Evolutionary conservation across 2,797 vertebrate species (phyloP).

Genomic region (Rhynchotus rufescens): DNA sequence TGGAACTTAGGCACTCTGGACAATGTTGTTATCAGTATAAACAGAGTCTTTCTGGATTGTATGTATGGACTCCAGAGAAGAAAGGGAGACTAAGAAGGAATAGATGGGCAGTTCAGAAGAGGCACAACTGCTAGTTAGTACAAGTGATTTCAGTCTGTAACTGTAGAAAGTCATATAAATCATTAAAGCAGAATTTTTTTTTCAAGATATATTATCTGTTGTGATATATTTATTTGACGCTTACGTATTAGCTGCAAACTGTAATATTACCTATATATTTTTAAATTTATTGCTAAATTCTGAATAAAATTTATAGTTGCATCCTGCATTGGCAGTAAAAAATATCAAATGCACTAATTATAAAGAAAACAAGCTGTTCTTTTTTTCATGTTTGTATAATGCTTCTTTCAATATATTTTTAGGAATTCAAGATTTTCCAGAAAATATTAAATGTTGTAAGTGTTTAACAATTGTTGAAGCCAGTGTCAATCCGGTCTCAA

Average conservation of each 20-base stretch:
- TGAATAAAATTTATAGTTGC: background rate
- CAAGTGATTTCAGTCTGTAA: background rate
- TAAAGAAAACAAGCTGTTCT: background rate
- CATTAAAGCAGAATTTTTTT: background rate
- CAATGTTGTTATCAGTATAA: rapidly evolving
- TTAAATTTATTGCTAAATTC: background rate
- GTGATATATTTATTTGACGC: background rate
- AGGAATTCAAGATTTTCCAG: constrained; percentile 99
- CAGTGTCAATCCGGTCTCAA: constrained; percentile 99
- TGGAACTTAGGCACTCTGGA: background rate
- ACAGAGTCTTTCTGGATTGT: background rate
- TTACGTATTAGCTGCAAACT: background rate
- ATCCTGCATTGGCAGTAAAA: background rate
- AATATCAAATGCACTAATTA: background rate
- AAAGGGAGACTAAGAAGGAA: background rate
- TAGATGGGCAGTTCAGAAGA: background rate
- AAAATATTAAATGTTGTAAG: constrained; percentile 99
- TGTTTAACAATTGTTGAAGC: constrained; percentile 98
- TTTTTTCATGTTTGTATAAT: background rate
- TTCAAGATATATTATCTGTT: background rate
- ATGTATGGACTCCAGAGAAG: rapidly evolving
- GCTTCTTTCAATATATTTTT: background rate
- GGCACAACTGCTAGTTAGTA: no score
- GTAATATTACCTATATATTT: background rate
- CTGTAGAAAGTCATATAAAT: background rate